Evolutionary conservation across 1,140 invertebrate species (phyloP).

Genomic region (Copidosoma floridanum): DNA sequence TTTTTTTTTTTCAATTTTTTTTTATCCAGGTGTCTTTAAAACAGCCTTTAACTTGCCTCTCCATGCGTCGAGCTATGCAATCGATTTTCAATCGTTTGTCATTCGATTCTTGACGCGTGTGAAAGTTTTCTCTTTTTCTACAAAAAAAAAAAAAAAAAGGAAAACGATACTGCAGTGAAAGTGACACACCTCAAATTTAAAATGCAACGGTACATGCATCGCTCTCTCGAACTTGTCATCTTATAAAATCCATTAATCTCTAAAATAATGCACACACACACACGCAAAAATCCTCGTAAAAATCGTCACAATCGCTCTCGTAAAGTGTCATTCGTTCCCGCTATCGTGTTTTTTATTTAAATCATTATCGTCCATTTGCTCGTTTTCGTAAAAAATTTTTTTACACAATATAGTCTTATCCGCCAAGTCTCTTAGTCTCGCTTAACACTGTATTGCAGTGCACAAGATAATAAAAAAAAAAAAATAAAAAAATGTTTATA

Average conservation of each 20-base stretch:
- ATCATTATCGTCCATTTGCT: slow-evolving; percentile 21
- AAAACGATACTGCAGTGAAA: not conserved
- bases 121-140: slow-evolving; percentile 3
- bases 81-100: not conserved
- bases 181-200: slow-evolving; percentile 17
- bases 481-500: not conserved
- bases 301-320: slow-evolving; percentile 8
- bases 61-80: not conserved
- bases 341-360: slow-evolving; percentile 14
- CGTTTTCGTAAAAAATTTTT: slow-evolving; percentile 33
- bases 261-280: not conserved
- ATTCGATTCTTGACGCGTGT: not conserved
- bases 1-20: not conserved
- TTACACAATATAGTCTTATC: slow-evolving; percentile 34
- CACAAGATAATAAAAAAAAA: too few species aligned
- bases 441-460: slow-evolving; percentile 30
- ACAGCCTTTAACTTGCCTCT: too few species aligned
- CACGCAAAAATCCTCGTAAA: not conserved
- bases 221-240: not conserved
- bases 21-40: not conserved
- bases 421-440: slow-evolving; percentile 37
- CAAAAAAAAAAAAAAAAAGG: slow-evolving; percentile 26
- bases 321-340: slow-evolving; percentile 10
- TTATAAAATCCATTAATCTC: too few species aligned
- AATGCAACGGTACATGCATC: slow-evolving; percentile 9